Conservation (phyloP, 2,113 vertebrate species). For the Benthochromis sp. region DNA sequence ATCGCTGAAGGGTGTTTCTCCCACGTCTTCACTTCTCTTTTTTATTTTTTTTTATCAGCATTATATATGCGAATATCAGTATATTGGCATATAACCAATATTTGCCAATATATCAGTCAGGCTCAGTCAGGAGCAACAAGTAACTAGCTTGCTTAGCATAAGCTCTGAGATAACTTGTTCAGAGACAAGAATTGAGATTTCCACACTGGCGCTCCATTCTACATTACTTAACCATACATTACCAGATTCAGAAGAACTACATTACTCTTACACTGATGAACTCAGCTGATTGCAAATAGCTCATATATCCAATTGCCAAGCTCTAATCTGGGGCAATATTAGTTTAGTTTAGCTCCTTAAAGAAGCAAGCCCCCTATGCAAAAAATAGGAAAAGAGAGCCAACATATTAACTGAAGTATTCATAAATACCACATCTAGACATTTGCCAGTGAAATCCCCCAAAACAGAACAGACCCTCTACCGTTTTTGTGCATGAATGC, state of each 20-base stretch:
- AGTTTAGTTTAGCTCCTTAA: not conserved
- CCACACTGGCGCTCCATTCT: not conserved
- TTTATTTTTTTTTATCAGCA: not conserved
- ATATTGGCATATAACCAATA: not conserved
- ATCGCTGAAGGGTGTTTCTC: not conserved
- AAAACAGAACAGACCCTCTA: not conserved
- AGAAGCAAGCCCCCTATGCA: not conserved
- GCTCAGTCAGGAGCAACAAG: not conserved
- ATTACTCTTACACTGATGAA: not conserved
- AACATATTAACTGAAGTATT: not conserved
- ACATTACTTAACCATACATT: not conserved
- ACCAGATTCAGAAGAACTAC: not conserved
- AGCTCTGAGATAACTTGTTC: not conserved
- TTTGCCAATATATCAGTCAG: not conserved
- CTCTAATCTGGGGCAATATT: not conserved
- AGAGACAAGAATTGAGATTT: not conserved
- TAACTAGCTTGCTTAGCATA: not conserved
- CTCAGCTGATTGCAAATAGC: not conserved
- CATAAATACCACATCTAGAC: not conserved
- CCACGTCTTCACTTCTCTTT: not conserved
- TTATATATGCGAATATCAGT: not conserved
- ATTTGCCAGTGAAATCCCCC: not conserved
- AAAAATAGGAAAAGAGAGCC: not conserved
- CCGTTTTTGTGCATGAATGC: not conserved
- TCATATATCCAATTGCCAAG: not conserved